Evolutionary conservation across 2,113 vertebrate genomes (phyloP).

Genomic region (Micromys minutus): DNA sequence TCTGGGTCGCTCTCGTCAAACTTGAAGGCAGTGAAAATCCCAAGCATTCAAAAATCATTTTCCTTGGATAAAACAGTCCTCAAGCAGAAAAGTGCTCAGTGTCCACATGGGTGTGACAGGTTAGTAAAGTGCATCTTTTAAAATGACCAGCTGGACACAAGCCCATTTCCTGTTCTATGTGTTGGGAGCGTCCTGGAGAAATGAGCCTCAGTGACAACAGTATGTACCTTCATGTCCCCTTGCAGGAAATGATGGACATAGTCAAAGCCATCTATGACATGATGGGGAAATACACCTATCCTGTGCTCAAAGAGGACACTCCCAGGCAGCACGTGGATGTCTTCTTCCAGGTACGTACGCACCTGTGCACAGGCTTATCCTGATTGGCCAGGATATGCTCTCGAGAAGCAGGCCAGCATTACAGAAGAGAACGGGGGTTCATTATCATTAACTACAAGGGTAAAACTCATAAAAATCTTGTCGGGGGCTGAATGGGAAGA

Average conservation of each 20-base stretch:
- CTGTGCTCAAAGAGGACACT: slow-evolving; percentile 94
- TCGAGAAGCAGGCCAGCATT: background rate
- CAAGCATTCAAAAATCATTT: background rate
- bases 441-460: background rate
- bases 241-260: slow-evolving; percentile 97
- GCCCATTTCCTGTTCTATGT: background rate
- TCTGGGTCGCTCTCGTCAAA: background rate
- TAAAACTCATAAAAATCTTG: background rate
- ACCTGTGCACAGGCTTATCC: background rate
- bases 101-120: background rate
- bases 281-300: slow-evolving; percentile 98
- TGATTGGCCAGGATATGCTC: background rate
- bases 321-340: slow-evolving; percentile 96
- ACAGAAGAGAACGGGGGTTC: background rate
- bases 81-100: background rate
- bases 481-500: background rate
- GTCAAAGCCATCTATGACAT: slow-evolving; percentile 98
- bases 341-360: slow-evolving; percentile 93
- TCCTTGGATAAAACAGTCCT: background rate
- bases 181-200: background rate
- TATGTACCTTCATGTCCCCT: slow-evolving; percentile 51
- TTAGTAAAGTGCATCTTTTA: background rate
- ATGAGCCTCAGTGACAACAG: background rate
- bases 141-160: background rate
- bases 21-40: background rate